A percentile compares a stretch with the other conserved stretches of the same genome.
phyloP scores from a whole-genome alignment of 1,140 invertebrate genomes.

The Drosophila ohnishii region DNA sequence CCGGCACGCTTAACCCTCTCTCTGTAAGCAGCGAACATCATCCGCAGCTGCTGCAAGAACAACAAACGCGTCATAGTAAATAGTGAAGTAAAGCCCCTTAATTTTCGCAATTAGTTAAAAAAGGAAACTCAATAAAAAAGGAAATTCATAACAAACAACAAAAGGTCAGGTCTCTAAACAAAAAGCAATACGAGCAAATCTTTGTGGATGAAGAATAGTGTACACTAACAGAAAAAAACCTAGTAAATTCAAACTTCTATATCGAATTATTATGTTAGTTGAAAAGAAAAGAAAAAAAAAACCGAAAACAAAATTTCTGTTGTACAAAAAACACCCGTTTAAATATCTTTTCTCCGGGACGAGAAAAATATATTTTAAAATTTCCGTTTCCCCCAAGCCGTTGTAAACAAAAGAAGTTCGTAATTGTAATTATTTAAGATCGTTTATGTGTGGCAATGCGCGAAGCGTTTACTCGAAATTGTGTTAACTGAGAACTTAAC shows the following conservation, averaged over 20 bases:
- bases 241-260: slow-evolving; percentile 69
- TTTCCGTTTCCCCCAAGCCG: slow-evolving; percentile 23
- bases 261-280: slow-evolving; percentile 64
- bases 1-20: slow-evolving; percentile 64
- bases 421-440: slow-evolving; percentile 37
- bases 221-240: slow-evolving; percentile 40
- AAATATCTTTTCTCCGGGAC: slow-evolving; percentile 29
- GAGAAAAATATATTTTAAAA: slow-evolving; percentile 38
- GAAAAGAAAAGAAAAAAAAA: slow-evolving; percentile 17
- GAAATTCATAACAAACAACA: slow-evolving; percentile 17
- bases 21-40: slow-evolving; percentile 40
- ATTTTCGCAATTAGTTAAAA: slow-evolving; percentile 58
- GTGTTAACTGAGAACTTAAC: slow-evolving; percentile 32
- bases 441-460: slow-evolving; percentile 32
- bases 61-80: slow-evolving; percentile 65
- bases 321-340: slow-evolving; percentile 14
- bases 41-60: slow-evolving; percentile 27
- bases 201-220: slow-evolving; percentile 21
- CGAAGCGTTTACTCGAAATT: slow-evolving; percentile 16
- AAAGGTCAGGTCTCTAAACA: slow-evolving; percentile 23
- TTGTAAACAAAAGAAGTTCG: slow-evolving; percentile 34
- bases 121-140: slow-evolving; percentile 4
- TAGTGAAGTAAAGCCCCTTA: slow-evolving; percentile 36
- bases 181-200: slow-evolving; percentile 51
- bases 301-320: slow-evolving; percentile 1